Evolutionary conservation across 1,140 invertebrate species (phyloP).

Genomic region (Leptopilina clavipes): DNA sequence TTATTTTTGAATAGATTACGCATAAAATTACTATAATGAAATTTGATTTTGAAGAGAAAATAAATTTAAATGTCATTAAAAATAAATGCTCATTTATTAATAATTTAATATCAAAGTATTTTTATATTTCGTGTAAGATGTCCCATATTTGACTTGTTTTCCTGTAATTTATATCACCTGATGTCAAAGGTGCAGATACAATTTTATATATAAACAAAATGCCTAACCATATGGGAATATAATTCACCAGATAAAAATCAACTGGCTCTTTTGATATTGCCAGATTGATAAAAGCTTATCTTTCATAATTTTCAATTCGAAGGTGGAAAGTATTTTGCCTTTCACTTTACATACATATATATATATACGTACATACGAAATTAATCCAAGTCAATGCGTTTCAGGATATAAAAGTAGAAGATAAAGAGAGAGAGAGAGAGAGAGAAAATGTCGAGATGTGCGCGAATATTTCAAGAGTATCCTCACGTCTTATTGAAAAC

Average conservation of each 20-base stretch:
- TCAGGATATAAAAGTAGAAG: background rate
- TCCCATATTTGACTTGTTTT: background rate
- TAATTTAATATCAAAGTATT: no score
- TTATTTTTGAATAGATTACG: no score
- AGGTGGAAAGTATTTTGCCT: constrained; percentile 9
- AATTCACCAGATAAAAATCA: constrained; percentile 26
- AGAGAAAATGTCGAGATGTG: no score
- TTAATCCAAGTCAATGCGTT: constrained; percentile 3
- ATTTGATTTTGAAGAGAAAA: no score
- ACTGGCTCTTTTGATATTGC: background rate
- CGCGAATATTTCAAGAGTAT: constrained; percentile 28
- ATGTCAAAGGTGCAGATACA: constrained; percentile 12
- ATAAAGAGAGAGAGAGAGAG: no score
- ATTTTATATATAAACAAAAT: constrained; percentile 17
- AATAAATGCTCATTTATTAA: no score
- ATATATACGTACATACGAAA: background rate
- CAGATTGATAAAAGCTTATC: constrained; percentile 18
- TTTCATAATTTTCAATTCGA: constrained; percentile 7
- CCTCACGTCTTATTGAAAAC: constrained; percentile 47
- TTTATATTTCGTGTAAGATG: constrained; percentile 32
- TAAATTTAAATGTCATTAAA: no score
- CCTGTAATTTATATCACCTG: constrained; percentile 10
- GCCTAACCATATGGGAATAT: background rate
- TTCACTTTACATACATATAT: background rate
- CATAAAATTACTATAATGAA: no score